A percentile compares a stretch with the other conserved stretches of the same genome.
Conservation (phyloP, 2,888 invertebrate genomes). For the Drosophila tripunctata region DNA sequence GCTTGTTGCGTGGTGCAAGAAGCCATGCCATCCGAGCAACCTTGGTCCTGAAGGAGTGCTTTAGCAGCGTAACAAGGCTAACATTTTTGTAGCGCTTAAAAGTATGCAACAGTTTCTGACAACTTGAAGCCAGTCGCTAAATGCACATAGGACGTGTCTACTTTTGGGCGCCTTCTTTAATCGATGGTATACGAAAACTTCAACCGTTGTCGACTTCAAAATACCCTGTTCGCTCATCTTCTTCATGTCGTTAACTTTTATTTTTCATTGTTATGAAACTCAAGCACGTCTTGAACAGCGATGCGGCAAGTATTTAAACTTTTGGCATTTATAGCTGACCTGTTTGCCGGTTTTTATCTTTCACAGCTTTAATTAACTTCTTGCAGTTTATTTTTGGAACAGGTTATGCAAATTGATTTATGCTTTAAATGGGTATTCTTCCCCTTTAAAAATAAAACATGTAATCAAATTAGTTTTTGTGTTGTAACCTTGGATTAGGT, state of each 20-base stretch:
- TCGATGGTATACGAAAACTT: not conserved
- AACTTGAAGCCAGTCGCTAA: too few relatives aligned
- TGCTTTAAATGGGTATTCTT: slow-evolving; percentile 8
- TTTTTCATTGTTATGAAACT: not conserved
- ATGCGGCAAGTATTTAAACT: not conserved
- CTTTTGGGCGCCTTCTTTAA: not conserved
- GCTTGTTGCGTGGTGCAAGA: too few relatives aligned
- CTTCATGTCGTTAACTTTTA: too few relatives aligned
- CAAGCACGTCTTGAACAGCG: not conserved
- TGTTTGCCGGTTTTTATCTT: not conserved
- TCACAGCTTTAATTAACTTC: not conserved
- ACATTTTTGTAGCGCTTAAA: too few relatives aligned
- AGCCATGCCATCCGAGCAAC: too few relatives aligned
- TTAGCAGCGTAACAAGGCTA: too few relatives aligned
- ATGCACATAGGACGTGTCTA: too few relatives aligned
- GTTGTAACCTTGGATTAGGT: slow-evolving; percentile 18
- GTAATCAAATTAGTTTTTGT: slow-evolving; percentile 6
- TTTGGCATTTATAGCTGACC: not conserved
- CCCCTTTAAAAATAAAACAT: slow-evolving; percentile 25
- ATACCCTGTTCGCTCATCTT: not conserved
- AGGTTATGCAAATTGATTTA: not conserved
- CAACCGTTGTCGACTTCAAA: not conserved
- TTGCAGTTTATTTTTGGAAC: not conserved
- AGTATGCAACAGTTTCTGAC: too few relatives aligned
- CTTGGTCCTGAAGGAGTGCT: too few relatives aligned